A percentile compares a stretch with the other conserved stretches of the same genome.
Evolutionary conservation across 2,113 vertebrate species (phyloP).

Genomic region (Hemibagrus wyckioides): DNA sequence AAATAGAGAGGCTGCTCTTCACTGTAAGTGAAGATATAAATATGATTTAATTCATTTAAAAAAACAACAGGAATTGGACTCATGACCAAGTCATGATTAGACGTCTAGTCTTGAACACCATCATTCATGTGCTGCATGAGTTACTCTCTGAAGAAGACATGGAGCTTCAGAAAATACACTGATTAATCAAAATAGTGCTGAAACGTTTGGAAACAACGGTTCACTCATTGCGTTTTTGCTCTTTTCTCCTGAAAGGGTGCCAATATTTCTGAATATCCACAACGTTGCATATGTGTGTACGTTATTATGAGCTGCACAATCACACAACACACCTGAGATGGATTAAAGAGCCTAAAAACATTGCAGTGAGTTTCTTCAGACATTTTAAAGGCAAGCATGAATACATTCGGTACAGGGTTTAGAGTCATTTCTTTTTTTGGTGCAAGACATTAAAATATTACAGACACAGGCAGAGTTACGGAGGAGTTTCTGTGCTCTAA

Average conservation of each 20-base stretch:
- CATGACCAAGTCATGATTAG: not conserved
- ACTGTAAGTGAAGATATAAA: not conserved
- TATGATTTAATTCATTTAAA: not conserved
- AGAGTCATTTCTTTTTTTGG: conserved; percentile 61
- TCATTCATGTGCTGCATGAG: not conserved
- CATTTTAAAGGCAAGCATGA: conserved; percentile 66
- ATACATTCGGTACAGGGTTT: conserved; percentile 70
- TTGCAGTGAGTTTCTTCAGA: conserved; percentile 51
- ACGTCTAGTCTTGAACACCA: not conserved
- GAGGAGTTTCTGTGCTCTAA: conserved; percentile 67
- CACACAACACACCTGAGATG: conserved; percentile 8
- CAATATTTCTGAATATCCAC: not conserved
- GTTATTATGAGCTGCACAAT: not conserved
- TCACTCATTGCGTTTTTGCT: not conserved
- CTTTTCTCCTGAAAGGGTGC: not conserved
- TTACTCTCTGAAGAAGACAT: not conserved
- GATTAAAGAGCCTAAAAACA: conserved; percentile 32
- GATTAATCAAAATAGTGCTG: not conserved
- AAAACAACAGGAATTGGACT: not conserved
- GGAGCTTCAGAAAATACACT: not conserved
- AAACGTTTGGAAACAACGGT: not conserved
- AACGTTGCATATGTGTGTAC: not conserved
- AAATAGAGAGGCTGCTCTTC: not conserved
- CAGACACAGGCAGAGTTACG: conserved; percentile 75
- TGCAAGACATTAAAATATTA: conserved; percentile 75